phyloP scores from a whole-genome alignment of 2,888 invertebrate species.

The Tigriopus californicus region DNA sequence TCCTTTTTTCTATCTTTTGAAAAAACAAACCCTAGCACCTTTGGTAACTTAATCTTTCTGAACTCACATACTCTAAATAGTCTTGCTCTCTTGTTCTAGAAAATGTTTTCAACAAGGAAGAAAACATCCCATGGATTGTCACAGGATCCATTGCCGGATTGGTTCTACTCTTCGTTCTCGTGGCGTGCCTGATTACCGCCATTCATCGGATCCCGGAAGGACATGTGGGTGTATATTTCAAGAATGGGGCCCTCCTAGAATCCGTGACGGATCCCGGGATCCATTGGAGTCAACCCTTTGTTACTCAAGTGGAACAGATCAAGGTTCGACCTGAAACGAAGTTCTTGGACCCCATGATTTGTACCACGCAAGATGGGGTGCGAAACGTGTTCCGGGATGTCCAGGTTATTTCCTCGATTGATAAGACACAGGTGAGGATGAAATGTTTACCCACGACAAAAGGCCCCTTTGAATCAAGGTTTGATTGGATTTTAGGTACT shows the following conservation, averaged over 20 bases:
- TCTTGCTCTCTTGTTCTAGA: no score
- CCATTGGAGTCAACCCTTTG: conserved; percentile 4
- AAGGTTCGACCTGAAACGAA: conserved; percentile 1
- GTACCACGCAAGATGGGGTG: conserved; percentile 10
- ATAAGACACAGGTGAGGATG: no score
- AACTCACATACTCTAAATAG: no score
- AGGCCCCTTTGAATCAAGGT: no score
- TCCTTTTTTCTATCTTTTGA: no score
- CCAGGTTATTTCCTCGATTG: background rate
- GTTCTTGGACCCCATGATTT: background rate
- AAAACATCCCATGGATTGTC: no score
- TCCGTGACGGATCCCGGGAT: background rate
- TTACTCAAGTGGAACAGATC: background rate
- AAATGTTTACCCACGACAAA: no score
- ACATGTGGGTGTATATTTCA: conserved; percentile 8
- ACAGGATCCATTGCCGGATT: no score
- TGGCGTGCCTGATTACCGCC: background rate
- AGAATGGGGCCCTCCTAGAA: conserved; percentile 2
- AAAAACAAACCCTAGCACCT: no score
- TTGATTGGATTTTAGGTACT: background rate
- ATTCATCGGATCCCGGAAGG: conserved; percentile 8
- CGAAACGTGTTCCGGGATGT: conserved; percentile 7
- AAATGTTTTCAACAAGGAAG: no score
- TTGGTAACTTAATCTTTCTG: no score
- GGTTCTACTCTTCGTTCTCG: no score